Percentiles rank a stretch among this genome's conserved stretches.
Evolutionary conservation across 2,797 vertebrate genomes (phyloP).

Genomic region (Urocyon cinereoargenteus): DNA sequence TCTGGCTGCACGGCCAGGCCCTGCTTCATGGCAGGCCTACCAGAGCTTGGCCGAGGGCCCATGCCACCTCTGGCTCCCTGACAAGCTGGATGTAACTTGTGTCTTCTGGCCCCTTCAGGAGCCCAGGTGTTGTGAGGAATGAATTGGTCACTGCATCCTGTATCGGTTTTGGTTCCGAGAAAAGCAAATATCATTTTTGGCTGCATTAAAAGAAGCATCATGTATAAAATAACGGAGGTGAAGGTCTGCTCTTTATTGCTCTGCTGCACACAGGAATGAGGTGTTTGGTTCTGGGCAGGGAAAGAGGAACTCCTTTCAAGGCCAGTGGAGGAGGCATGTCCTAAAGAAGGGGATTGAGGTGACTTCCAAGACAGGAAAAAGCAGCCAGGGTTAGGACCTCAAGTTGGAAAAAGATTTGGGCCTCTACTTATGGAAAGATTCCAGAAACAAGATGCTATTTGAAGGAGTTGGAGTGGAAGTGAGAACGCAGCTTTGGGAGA

Average conservation of each 20-base stretch:
- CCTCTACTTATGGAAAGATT: neutral
- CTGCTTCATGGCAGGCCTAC: neutral
- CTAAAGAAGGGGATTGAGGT: neutral
- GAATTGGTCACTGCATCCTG: slow-evolving; percentile 73
- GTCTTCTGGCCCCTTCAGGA: slow-evolving; percentile 47
- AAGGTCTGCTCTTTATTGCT: slow-evolving; percentile 27
- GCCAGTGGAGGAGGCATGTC: neutral
- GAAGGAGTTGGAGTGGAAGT: neutral
- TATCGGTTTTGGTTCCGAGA: slow-evolving; percentile 69
- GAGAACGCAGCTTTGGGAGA: neutral
- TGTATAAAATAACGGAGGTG: slow-evolving; percentile 56
- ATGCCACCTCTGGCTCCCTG: neutral
- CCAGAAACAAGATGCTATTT: neutral
- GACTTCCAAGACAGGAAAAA: neutral
- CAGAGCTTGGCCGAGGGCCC: slow-evolving; percentile 33
- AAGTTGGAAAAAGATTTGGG: neutral
- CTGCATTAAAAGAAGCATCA: slow-evolving; percentile 85
- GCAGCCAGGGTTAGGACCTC: neutral
- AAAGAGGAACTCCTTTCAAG: neutral
- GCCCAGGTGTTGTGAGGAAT: slow-evolving; percentile 64
- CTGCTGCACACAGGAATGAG: neutral
- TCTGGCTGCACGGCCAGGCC: slow-evolving; percentile 32
- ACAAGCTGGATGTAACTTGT: neutral
- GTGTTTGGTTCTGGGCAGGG: neutral
- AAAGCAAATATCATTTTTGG: slow-evolving; percentile 77